Conservation (phyloP, 2,797 vertebrate genomes). For the Chlorospingus semifuscus region DNA sequence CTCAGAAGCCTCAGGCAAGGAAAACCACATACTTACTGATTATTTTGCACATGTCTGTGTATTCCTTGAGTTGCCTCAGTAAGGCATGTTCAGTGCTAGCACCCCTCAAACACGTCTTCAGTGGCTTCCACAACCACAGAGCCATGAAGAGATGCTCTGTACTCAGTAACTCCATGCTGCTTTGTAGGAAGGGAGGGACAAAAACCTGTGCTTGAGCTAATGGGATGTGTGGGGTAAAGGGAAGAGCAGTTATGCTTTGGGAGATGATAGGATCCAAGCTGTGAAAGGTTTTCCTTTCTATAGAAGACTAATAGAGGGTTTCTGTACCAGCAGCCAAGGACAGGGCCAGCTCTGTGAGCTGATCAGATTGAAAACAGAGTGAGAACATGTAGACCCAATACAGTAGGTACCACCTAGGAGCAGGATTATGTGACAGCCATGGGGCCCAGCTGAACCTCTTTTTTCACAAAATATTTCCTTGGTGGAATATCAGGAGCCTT, state of each 20-base stretch:
- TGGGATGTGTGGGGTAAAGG: not conserved
- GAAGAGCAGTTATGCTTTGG: not conserved
- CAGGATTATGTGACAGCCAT: not conserved
- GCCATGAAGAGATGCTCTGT: not conserved
- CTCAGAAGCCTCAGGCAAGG: not conserved
- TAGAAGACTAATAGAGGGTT: not conserved
- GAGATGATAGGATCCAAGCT: not conserved
- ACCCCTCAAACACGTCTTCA: not conserved
- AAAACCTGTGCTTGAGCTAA: not conserved
- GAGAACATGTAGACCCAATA: not conserved
- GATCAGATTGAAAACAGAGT: not conserved
- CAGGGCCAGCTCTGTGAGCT: not conserved
- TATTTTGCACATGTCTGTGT: not conserved
- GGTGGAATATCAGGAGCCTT: not conserved
- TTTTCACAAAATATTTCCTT: not conserved
- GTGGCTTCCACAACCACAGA: rapidly evolving
- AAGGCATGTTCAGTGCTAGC: not conserved
- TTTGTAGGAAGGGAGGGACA: not conserved
- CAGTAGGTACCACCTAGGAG: not conserved
- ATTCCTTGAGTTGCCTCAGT: not conserved
- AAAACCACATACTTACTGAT: not conserved
- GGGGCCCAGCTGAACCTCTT: not conserved
- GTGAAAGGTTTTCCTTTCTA: not conserved
- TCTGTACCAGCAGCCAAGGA: not conserved
- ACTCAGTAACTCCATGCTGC: not conserved